Evolutionary conservation across 1,140 invertebrate species (phyloP), one percentile per base, ranked within the genome.

Genomic region (Conopomorpha cramerella): DNA sequence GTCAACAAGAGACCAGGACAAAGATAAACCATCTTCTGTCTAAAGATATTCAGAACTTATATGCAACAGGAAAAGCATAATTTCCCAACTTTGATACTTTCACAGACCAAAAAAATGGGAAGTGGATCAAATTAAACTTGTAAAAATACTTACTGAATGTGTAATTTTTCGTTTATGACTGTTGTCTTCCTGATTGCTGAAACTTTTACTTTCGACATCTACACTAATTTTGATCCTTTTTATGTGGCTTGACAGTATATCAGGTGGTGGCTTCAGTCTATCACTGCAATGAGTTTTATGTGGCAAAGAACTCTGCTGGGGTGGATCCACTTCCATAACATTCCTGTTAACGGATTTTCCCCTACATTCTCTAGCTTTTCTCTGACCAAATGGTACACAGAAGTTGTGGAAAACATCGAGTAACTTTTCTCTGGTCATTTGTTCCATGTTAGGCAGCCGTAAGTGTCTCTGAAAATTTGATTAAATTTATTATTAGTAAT

Each of bases 311-410:
- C n/a, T n/a, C n/a, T n/a, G n/a, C n/a, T n/a, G n/a, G n/a, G n/a
- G n/a, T n/a, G n/a, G n/a, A n/a, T n/a, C n/a, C n/a, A n/a, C n/a
- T n/a, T n/a, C n/a, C n/a, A n/a, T n/a, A n/a, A n/a, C n/a, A n/a
- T n/a, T n/a, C n/a, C n/a, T n/a, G n/a, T n/a, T n/a, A n/a, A n/a
- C n/a, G n/a, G n/a, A n/a, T n/a, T n/a, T n/a, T n/a, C n/a, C n/a
- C n/a, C n/a, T n/a, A n/a, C n/a, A 48, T 38, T 74, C 70, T 38
- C 59, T 56, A 25, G 67, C 65, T 26, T 52, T 65, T 41, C 70
- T 59, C 43, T 74, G 70, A 0, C 65, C 65, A 16, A 66, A 63
- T 6, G 70, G 70, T 3, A 74, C 55, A 43, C 66, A 74, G 38
- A 43, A 74, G 16, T 63, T 43, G 32, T 71, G 70, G 43, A 74